These are phyloP conservation scores for Caretta caretta DNA, from an alignment of 2,113 vertebrate species.

Conservation along the genomic window DNA sequence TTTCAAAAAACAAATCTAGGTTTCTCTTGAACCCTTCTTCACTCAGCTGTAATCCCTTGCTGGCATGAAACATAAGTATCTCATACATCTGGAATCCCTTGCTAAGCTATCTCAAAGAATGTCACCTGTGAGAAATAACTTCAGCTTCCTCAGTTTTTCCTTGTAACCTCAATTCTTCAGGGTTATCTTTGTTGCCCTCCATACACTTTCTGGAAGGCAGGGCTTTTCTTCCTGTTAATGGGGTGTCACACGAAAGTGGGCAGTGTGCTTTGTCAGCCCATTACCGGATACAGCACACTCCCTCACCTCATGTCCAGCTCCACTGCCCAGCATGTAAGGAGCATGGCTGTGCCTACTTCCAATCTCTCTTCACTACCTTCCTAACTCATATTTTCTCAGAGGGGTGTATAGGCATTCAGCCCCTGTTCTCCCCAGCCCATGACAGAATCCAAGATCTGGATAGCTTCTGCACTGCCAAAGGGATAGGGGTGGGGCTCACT, in stretches of 20 bases:
- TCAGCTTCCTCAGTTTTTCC: not conserved
- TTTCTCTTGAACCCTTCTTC: not conserved
- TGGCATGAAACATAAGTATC: not conserved
- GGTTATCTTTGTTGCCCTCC: not conserved
- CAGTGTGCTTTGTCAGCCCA: rapidly evolving
- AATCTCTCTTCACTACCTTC: not conserved
- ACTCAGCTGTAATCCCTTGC: not conserved
- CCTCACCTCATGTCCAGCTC: rapidly evolving
- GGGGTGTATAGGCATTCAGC: not conserved
- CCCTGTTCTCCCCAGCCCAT: not conserved
- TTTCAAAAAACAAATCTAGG: not conserved
- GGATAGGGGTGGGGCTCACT: rapidly evolving
- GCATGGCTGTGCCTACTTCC: not conserved
- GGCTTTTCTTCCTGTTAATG: not conserved
- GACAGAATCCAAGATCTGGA: rapidly evolving
- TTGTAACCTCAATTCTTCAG: rapidly evolving
- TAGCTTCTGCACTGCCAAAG: not conserved
- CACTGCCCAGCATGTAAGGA: not conserved
- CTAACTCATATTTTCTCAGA: not conserved
- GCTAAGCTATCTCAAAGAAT: not conserved
- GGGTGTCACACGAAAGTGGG: not conserved
- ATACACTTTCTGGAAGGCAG: not conserved
- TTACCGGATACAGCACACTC: not conserved
- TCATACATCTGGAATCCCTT: not conserved
- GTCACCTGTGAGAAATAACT: not conserved